Base-by-base conservation (phyloP, 2,888 invertebrate genomes). In the Drosophila villosipedis region DNA sequence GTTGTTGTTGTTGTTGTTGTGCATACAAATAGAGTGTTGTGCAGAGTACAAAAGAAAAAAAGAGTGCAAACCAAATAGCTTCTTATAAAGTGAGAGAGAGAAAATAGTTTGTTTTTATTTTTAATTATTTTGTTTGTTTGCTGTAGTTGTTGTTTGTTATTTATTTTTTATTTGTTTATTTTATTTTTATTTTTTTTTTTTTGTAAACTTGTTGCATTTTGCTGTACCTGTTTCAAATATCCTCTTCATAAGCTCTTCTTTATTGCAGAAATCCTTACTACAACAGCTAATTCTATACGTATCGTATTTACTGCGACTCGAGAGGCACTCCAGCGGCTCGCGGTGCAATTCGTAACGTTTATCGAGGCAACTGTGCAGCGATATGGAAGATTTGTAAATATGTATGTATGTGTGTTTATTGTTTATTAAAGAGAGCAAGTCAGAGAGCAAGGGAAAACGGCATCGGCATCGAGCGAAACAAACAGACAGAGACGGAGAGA, bases 191-290 rank as follows among this genome's bases (percentile, higher is more conserved):
- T 0, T 35, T 55, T 57, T 4, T 50, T 50, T 55, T 57, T 4
- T 50, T 50, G 19, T 28, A 47, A 54, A 10, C 63, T 72, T 25
- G 16, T 50, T 25, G 19, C 6, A 28, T 69, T 59, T 78, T 82
- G 73, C 79, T 87, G 83, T 93, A 92, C 94, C 93, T 93, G 84
- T 84, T 82, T 90, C 85, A 87, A 93, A 91, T 88, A 90, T 90
- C 92, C 91, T 91, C 89, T 89, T 92, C 87, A 93, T 89, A 82
- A 93, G 84, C 87, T 92, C 92, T 85, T 93, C 91, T 89, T 92
- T 93, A 92, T 94, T 94, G 93, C 94, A 94, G 92, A 92, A 93
- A 91, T 93, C 93, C 82, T 86, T 91, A 79, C 89, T 90, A 92
- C 93, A 93, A 93, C 94, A 93, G 81, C 92, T 87, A 89, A 93